phyloP scores from a whole-genome alignment of 2,797 vertebrate species.

The Trichosurus vulpecula region DNA sequence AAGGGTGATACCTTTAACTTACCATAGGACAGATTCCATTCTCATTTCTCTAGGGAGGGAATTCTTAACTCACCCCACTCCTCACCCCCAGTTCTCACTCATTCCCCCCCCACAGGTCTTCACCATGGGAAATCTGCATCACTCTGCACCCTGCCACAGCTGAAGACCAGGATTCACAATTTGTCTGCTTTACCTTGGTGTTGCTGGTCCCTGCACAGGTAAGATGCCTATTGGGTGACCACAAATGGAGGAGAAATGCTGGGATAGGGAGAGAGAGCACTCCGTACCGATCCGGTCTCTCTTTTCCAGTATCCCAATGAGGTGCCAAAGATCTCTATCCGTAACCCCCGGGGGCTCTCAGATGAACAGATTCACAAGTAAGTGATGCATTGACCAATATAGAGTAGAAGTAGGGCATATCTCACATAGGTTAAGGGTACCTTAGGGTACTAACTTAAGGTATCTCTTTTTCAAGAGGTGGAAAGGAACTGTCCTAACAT shows the following conservation, averaged over 20 bases:
- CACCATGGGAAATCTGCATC: conserved; percentile 90
- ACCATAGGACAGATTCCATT: conserved; percentile 1
- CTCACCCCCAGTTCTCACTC: conserved; percentile 14
- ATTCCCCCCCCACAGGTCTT: conserved; percentile 80
- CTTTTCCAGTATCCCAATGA: conserved; percentile 90
- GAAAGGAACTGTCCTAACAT: conserved; percentile 24
- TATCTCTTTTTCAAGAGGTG: background rate
- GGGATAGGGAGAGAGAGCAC: background rate
- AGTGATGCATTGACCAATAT: conserved; percentile 48
- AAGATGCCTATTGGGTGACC: conserved; percentile 26
- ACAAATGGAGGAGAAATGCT: conserved; percentile 50
- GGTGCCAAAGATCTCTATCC: conserved; percentile 90
- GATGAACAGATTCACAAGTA: conserved; percentile 96
- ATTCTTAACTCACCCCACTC: conserved; percentile 57
- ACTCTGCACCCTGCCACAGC: conserved; percentile 93
- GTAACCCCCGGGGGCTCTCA: conserved; percentile 93
- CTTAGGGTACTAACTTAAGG: background rate
- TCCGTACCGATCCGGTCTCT: conserved; percentile 19
- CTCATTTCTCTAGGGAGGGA: background rate
- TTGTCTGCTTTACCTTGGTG: conserved; percentile 92
- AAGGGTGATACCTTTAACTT: conserved; percentile 36
- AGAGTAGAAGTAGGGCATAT: background rate
- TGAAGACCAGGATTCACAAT: conserved; percentile 93
- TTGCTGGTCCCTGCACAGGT: conserved; percentile 91
- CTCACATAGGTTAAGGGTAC: background rate